These are phyloP conservation scores for Pocillopora meandrina DNA, from an alignment of 92 coral and sea anemone species.

Conservation along the genomic window DNA sequence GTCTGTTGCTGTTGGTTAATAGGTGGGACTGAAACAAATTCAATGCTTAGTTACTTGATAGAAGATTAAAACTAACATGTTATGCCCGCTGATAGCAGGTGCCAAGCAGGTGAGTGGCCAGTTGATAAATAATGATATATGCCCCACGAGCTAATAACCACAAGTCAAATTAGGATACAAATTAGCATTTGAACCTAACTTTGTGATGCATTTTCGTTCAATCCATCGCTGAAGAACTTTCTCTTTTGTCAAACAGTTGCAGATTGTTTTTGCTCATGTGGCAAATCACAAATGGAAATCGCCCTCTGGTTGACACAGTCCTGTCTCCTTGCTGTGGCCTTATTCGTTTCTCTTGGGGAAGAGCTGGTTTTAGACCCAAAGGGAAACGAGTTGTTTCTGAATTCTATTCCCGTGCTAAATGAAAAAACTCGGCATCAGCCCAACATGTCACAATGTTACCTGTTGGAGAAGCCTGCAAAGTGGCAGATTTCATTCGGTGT, in stretches of 20 bases:
- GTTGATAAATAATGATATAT: constrained; percentile 3
- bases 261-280: background rate
- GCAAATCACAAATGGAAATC: background rate
- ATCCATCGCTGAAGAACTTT: background rate
- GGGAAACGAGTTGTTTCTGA: background rate
- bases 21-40: no score
- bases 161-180: background rate
- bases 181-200: constrained; percentile 6
- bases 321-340: constrained; percentile 19
- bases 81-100: constrained; percentile 19
- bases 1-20: no score
- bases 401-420: background rate
- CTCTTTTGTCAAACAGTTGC: no score
- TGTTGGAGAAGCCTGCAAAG: constrained; percentile 5
- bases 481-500: constrained; percentile 28
- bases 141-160: constrained; percentile 9
- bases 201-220: background rate
- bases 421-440: background rate
- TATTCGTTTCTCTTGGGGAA: constrained; percentile 22
- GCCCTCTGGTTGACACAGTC: constrained; percentile 22
- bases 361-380: background rate
- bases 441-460: background rate
- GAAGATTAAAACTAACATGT: no score
- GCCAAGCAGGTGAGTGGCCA: constrained; percentile 25
- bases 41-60: background rate